Evolutionary conservation across 2,888 invertebrate species (phyloP), one percentile per base, ranked within the genome.

Genomic region (Cremastinae sp.): DNA sequence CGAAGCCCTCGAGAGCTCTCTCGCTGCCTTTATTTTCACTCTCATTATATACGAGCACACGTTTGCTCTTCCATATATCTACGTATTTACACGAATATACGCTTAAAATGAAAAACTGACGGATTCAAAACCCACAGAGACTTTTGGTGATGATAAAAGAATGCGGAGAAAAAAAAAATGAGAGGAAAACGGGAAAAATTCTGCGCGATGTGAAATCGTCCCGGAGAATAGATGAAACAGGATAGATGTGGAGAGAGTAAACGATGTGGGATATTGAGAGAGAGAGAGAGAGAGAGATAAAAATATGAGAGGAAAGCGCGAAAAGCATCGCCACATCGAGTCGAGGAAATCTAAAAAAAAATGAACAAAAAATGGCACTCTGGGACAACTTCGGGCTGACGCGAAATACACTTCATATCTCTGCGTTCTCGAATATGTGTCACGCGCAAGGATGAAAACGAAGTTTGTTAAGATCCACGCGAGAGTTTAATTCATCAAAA

Each of bases 1-100:
- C 43, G 43, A 51, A 73, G 39, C 53, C 51, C 45, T 37, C 43
- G 20, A 3, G 28, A 61, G 55, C 41, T 64, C 35, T 62, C 55
- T 28, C 28, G 28, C 28, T 53, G 47, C 37, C 68, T 76, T 69
- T 35, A 64, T 69, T 73, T 35, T n/a, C 53, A 39, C 39, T 14
- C 47, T 16, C 35, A 61, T 39, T 61, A 16, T 14, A 16, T n/a
- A 5, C 28, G 28, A 5, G 28, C 5, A 28, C 28, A 28, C 28
- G 5, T n/a, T n/a, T 5, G 28, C 28, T n/a, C 28, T 28, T 28
- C 2, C 5, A 28, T 28, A 45, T 45, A 10, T 58, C 18, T 28
- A 41, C 35, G 65, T 16, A 37, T 16, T 8, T 14, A 39, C 12
- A 41, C 12, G 41, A n/a, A 47, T n/a, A 53, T 51, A 18, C 39